These are phyloP conservation scores for Thereuonema tuberculata DNA, from an alignment of 1,140 invertebrate genomes.

Conservation along the genomic window DNA sequence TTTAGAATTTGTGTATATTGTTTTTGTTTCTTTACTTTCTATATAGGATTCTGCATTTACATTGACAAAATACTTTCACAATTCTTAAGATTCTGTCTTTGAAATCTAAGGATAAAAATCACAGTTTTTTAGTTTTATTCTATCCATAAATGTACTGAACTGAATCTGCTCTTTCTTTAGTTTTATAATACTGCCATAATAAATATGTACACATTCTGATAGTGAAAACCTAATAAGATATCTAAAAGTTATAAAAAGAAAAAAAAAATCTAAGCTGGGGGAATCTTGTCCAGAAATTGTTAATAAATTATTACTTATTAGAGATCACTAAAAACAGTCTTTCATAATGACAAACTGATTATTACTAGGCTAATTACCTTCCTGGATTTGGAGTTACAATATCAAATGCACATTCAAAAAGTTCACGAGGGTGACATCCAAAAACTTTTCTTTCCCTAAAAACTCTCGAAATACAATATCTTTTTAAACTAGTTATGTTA, in stretches of 20 bases:
- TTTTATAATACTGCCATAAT: neutral
- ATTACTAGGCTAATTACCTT: constrained; percentile 31
- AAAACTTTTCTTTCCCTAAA: constrained; percentile 67
- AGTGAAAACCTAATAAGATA: no score
- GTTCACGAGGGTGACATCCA: constrained; percentile 73
- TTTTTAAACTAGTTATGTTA: constrained; percentile 57
- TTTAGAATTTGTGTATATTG: no score
- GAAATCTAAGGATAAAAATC: no score
- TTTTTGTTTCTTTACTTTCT: no score
- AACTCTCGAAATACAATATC: constrained; percentile 73
- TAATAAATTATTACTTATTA: neutral
- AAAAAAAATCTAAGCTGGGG: no score
- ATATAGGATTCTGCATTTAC: no score
- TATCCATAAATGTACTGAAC: neutral
- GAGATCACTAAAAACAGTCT: neutral
- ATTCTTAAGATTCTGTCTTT: no score
- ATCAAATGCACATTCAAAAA: constrained; percentile 85
- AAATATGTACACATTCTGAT: neutral
- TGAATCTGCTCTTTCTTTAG: neutral
- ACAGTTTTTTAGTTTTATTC: no score
- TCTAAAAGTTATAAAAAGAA: no score
- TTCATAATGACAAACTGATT: neutral
- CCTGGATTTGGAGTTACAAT: constrained; percentile 54
- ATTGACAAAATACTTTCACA: no score
- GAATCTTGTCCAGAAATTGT: no score